phyloP scores from a whole-genome alignment of 2,113 vertebrate genomes.

The Cryptotis parvus region DNA sequence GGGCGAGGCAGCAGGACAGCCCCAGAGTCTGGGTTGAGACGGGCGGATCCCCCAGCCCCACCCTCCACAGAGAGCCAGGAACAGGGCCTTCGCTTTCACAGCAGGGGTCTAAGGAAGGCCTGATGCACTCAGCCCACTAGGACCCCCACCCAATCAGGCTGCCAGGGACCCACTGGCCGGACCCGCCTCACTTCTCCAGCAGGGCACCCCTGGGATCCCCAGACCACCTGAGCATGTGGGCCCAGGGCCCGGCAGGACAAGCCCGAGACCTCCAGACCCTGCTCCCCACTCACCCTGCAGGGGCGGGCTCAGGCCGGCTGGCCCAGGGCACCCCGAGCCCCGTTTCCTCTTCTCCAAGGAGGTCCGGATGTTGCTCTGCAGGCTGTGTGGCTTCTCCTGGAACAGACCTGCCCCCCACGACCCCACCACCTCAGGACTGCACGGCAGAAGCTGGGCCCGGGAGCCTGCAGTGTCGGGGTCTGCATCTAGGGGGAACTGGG shows the following conservation, averaged over 20 bases:
- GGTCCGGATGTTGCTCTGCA: constrained; percentile 90
- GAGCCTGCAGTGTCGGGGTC: not conserved
- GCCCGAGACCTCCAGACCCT: not conserved
- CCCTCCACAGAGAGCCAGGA: not conserved
- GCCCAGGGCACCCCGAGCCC: constrained; percentile 83
- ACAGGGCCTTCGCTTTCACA: not conserved
- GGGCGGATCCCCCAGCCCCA: not conserved
- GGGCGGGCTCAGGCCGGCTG: constrained; percentile 75
- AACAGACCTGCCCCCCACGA: constrained; percentile 92
- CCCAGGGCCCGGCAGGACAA: too few species aligned
- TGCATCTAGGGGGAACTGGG: not conserved
- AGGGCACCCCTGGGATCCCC: not conserved
- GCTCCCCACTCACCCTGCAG: constrained; percentile 83
- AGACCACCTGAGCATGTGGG: too few species aligned
- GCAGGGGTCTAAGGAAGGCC: not conserved
- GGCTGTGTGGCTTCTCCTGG: constrained; percentile 96
- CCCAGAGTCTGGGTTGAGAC: too few species aligned
- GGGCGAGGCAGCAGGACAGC: not conserved
- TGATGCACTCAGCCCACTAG: too few species aligned
- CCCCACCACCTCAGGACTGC: constrained; percentile 69
- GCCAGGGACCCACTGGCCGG: too few species aligned
- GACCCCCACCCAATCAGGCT: too few species aligned
- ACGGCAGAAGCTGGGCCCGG: too few species aligned
- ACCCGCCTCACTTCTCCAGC: too few species aligned
- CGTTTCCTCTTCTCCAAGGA: constrained; percentile 90